Conservation (phyloP, 1,140 invertebrate species). For the Nylanderia fulva region DNA sequence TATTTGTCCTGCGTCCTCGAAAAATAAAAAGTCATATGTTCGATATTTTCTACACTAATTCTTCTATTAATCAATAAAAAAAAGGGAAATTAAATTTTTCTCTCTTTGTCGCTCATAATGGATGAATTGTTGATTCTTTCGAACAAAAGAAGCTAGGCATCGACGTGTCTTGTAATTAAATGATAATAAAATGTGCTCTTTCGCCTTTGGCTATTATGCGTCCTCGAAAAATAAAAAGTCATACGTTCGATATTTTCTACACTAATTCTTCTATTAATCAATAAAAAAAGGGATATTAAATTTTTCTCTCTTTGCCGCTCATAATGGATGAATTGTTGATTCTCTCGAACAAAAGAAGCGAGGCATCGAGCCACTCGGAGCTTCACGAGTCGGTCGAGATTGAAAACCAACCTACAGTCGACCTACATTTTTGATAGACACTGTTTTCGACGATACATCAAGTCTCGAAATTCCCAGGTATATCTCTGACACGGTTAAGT, state of each 20-base stretch:
- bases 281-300: too few relatives aligned
- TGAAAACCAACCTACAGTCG: constrained; percentile 29
- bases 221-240: too few relatives aligned
- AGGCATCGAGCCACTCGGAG: background rate
- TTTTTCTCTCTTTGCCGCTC: background rate
- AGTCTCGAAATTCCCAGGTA: constrained; percentile 32
- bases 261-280: too few relatives aligned
- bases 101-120: too few relatives aligned
- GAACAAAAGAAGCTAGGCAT: too few relatives aligned
- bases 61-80: background rate
- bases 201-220: too few relatives aligned
- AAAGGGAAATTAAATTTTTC: background rate
- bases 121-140: too few relatives aligned
- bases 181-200: background rate
- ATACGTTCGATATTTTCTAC: too few relatives aligned
- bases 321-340: background rate
- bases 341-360: background rate
- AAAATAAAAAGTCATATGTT: background rate
- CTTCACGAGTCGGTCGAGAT: constrained; percentile 33
- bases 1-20: background rate
- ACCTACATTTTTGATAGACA: constrained; percentile 52
- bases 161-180: too few relatives aligned
- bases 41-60: background rate
- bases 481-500: constrained; percentile 25
- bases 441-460: constrained; percentile 42